Conservation (phyloP, 2,888 invertebrate genomes). For the Ceriagrion tenellum region DNA sequence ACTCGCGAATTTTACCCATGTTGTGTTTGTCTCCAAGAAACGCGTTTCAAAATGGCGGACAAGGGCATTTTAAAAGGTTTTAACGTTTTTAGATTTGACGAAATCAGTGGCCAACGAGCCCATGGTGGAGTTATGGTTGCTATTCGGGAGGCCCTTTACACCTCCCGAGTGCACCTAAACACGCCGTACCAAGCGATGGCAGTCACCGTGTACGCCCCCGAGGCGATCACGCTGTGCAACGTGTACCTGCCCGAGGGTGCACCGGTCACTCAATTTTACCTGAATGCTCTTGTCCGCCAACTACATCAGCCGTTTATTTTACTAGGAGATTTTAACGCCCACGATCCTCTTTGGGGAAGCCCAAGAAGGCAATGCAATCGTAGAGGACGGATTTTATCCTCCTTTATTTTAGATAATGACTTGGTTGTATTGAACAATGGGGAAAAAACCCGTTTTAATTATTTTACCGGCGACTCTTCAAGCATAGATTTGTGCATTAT, state of each 20-base stretch:
- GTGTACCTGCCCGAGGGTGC: background rate
- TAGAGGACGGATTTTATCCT: background rate
- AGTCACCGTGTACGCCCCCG: background rate
- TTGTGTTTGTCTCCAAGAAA: too few relatives aligned
- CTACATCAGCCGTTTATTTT: background rate
- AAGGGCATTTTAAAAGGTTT: too few relatives aligned
- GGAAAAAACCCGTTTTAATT: background rate
- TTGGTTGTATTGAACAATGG: background rate
- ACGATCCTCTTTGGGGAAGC: background rate
- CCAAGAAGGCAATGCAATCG: background rate
- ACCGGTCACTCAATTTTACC: background rate
- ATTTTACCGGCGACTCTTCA: background rate
- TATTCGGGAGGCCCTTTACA: background rate
- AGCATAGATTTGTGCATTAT: too few relatives aligned
- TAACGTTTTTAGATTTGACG: too few relatives aligned
- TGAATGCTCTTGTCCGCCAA: background rate
- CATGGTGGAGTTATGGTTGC: too few relatives aligned
- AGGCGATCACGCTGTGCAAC: background rate
- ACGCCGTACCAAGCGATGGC: background rate
- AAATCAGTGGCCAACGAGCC: too few relatives aligned
- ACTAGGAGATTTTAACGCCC: background rate
- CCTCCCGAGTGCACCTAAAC: background rate
- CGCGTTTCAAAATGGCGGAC: too few relatives aligned
- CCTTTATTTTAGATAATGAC: background rate
- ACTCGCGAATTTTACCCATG: too few relatives aligned